A percentile compares a stretch with the other conserved stretches of the same genome.
Evolutionary conservation across 2,113 vertebrate species (phyloP).

Genomic region (Lethenteron reissneri): DNA sequence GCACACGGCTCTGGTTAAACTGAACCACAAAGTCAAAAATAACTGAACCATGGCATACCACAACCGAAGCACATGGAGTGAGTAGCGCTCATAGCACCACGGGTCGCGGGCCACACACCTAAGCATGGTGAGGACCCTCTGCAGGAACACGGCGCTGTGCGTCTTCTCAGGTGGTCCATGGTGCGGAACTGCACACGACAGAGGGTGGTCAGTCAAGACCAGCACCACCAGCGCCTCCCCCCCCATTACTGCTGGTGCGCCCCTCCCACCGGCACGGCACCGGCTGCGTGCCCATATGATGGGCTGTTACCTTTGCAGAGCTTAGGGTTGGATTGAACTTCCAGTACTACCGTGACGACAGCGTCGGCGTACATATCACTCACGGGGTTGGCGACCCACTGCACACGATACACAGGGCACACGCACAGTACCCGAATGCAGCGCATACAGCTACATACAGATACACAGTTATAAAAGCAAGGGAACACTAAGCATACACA

Average conservation of each 20-base stretch:
- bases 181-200: no score
- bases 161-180: no score
- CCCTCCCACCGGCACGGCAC: no score
- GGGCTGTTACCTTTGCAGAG: conserved; percentile 42
- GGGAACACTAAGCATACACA: background rate
- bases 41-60: background rate
- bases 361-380: conserved; percentile 95
- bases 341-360: conserved; percentile 66
- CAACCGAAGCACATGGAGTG: background rate
- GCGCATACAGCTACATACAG: background rate
- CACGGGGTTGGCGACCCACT: conserved; percentile 87
- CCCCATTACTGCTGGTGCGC: no score
- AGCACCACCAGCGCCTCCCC: background rate
- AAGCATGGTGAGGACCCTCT: background rate
- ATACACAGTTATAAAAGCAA: background rate
- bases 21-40: conserved; percentile 3
- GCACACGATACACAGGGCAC: conserved; percentile 8
- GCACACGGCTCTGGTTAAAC: conserved; percentile 3
- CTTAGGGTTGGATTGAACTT: conserved; percentile 85
- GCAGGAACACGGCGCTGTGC: no score
- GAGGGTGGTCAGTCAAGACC: background rate
- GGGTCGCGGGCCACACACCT: background rate
- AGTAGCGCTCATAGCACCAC: background rate
- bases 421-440: background rate
- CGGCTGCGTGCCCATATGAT: no score